Base-by-base conservation (phyloP, 2,797 vertebrate genomes). In the Periophthalmus magnuspinnatus region DNA sequence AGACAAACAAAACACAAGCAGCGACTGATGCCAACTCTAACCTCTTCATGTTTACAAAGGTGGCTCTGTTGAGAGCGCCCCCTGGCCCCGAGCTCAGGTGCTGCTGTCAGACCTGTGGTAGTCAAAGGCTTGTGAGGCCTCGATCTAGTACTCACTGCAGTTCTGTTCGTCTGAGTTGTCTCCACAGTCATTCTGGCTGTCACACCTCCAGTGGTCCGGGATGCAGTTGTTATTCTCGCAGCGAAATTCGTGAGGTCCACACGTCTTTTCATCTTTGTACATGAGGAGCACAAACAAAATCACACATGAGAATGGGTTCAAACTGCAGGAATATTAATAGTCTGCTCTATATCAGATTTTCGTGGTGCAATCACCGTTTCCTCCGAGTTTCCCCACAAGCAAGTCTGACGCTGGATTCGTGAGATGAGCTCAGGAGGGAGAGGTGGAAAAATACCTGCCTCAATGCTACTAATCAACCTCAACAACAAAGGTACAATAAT, bases 141-240 rank as follows among this genome's bases (percentile, higher is more conserved):
- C 64, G 68, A 69, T 77, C 63, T 47, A 76, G 63, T 88, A 97
- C 97, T 97, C 94, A 99, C 98, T 97, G 92, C 98, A 99, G 87
- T 94, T 95, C 90, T 97, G 95, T 91, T 99, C 98, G 70, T 99
- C 98, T 21, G 98, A 97, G 92, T 96, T 96, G 90, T 99, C 98
- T 82, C 96, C 97, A 33, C 98, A 99, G 78, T 99, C 98, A 5
- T 98, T 99, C 86, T 99, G 97, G 81, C 96, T 96, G 91, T 99
- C 98, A 88, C 98, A 99, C 70, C 95, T 93, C 98, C 97, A 99
- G 67, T 99, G 97, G 86, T 98, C 98, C 9, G 97, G 97, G 90
- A 99, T 99, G 89, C 98, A 99, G 94, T 98, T 98, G 94, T 96
- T 98, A 93, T 99, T 99, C 93, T 96, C 95, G 72, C 98, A 99